Evolutionary conservation across 2,113 vertebrate genomes (phyloP), one percentile per base, ranked within the genome.

Genomic region (Sisor rabdophorus): DNA sequence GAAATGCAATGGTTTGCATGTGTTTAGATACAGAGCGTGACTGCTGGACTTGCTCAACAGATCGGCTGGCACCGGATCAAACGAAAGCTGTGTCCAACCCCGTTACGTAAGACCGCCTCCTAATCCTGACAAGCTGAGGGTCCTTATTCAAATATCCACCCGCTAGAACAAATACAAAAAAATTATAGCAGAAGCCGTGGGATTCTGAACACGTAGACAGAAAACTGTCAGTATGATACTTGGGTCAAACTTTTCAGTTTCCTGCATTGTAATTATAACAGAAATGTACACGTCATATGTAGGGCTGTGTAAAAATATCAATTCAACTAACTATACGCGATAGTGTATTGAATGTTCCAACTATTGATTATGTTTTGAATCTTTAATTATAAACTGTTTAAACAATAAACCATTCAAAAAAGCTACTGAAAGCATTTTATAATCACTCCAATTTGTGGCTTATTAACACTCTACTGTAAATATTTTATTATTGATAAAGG

Each of bases 1-100:
- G 44, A 61, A 52, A 30, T n/a, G 13, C 69, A 81, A 86, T 82
- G 56, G 80, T 75, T 73, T 9, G 5, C 80, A 84, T 78, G 56
- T 80, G 82, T 80, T 28, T 63, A 59, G 65, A 75, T n/a, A 76
- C 32, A 65, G 65, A 78, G 59, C 53, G 22, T 55, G 40, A n/a
- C 52, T 53, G 26, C 30, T 69, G 28, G 54, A 79, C 71, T 55
- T 32, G 36, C 67, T 69, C 26, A 70, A 79, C 75, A 53, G 68
- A 71, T 70, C 65, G 44, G 58, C 71, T 80, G 76, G 78, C 64
- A 16, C 22, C 15, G 60, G 83, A 79, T 86, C 65, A 80, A 72
- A 80, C 28, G 50, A 72, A 28, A 72, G 67, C 30, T 16, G 52
- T 36, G 47, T 71, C 55, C 71, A 26, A 28, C 71, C 63, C 64